Conservation (phyloP, 2,113 vertebrate species). For the Odontophorus gujanensis region DNA sequence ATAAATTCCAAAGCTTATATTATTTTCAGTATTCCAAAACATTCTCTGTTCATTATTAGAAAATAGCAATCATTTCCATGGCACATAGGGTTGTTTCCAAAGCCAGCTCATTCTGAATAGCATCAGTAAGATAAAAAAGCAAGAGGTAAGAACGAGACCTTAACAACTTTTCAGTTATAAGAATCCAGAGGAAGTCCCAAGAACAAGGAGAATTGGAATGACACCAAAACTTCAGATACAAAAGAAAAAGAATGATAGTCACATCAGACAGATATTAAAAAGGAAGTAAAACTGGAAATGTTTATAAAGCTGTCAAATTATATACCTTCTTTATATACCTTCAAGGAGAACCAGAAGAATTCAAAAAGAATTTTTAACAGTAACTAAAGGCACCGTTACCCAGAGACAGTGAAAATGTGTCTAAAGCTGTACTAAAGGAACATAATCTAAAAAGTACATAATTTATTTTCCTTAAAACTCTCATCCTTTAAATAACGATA, state of each 20-base stretch:
- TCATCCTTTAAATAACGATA: not conserved
- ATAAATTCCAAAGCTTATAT: not conserved
- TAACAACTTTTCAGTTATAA: not conserved
- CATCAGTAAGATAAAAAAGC: not conserved
- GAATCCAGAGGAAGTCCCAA: not conserved
- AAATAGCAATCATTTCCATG: not conserved
- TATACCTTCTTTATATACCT: too few relatives aligned
- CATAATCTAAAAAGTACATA: accelerated
- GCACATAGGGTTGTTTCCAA: not conserved
- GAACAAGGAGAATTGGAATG: not conserved
- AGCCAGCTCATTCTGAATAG: not conserved
- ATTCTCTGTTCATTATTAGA: not conserved
- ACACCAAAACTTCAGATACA: not conserved
- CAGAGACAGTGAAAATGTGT: not conserved
- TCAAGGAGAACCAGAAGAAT: not conserved
- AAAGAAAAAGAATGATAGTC: not conserved
- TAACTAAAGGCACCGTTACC: not conserved
- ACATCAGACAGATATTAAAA: not conserved
- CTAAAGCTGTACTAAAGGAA: not conserved
- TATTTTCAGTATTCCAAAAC: not conserved
- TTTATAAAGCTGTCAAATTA: not conserved
- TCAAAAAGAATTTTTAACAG: not conserved
- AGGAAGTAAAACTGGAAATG: not conserved
- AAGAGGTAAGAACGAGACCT: not conserved
- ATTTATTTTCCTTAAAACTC: not conserved